Evolutionary conservation across 2,888 invertebrate species (phyloP), one percentile per base, ranked within the genome.

Genomic region (Junonia oenone): DNA sequence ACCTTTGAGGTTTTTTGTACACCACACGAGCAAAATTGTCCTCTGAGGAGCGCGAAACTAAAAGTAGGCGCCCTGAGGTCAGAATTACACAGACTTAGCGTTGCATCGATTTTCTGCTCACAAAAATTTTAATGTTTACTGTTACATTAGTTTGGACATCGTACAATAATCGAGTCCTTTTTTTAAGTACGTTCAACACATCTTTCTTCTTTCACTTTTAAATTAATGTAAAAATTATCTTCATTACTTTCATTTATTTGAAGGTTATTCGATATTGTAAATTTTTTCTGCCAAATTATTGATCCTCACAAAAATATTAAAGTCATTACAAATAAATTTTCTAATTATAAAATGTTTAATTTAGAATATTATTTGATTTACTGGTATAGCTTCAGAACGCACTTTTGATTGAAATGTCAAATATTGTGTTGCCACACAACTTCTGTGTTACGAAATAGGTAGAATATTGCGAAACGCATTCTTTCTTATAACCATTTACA

Each of bases 81-180:
- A 51, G 75, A 72, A 68, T 68, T 71, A 65, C 66, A 69, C 19
- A 71, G 64, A 72, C 65, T 75, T 79, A 81, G 72, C 72, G 72
- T 74, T 70, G 78, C 86, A 86, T 86, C 64, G 80, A 83, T 83
- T 80, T 81, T 76, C 67, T 68, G 71, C 77, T 76, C 73, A 75
- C 71, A 75, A 75, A 73, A 80, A 72, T 77, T 81, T 82, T 77
- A 79, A 78, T 87, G 83, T 86, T 88, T 88, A 87, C 79, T 81
- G 76, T 78, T 78, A 69, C 72, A 69, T 69, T 72, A 65, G 71
- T 72, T 72, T 71, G 73, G 67, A 72, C 76, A 81, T 78, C 73
- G 65, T 74, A 77, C 75, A 79, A 76, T 79, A 76, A 75, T 78
- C 71, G 70, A 79, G 78, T 62, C 76, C 76, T 81, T 81, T 76